Percentiles rank a stretch among this genome's conserved stretches.
Evolutionary conservation across 2,113 vertebrate species (phyloP).

Genomic region (Tetraodon nigroviridis): DNA sequence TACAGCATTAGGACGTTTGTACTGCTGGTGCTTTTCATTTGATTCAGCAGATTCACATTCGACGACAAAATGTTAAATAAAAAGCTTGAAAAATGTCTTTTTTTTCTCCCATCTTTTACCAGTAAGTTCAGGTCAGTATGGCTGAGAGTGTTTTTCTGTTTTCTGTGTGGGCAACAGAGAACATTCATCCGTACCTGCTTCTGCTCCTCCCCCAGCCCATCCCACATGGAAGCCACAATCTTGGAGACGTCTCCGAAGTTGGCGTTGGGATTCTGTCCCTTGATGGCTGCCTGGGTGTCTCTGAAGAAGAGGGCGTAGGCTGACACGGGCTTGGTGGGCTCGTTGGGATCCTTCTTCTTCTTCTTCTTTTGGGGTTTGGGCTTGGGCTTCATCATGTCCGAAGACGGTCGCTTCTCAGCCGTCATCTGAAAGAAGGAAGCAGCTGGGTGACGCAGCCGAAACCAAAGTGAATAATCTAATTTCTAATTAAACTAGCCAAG

Average conservation of each 20-base stretch:
- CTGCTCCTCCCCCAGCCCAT: conserved; percentile 94
- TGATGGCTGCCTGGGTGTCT: conserved; percentile 97
- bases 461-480: background rate
- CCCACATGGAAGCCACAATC: conserved; percentile 99
- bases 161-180: too few species aligned
- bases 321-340: conserved; percentile 95
- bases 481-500: conserved; percentile 6
- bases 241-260: conserved; percentile 97
- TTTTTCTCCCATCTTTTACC: background rate
- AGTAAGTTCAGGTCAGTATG: too few species aligned
- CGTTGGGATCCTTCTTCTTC: conserved; percentile 99
- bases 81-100: background rate
- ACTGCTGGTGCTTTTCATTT: too few species aligned
- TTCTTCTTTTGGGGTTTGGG: conserved; percentile 98
- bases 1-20: too few species aligned
- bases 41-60: too few species aligned
- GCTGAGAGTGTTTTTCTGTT: too few species aligned
- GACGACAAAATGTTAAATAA: conserved; percentile 8
- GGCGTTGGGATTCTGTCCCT: conserved; percentile 95
- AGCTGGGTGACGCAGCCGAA: background rate
- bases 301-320: conserved; percentile 98
- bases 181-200: conserved; percentile 78
- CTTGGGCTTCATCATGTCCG: conserved; percentile 93
- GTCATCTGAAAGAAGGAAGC: conserved; percentile 73
- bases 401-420: conserved; percentile 91